Evolutionary conservation across 2,113 vertebrate genomes (phyloP), one percentile per base, ranked within the genome.

Genomic region (Poeciliopsis prolifica): DNA sequence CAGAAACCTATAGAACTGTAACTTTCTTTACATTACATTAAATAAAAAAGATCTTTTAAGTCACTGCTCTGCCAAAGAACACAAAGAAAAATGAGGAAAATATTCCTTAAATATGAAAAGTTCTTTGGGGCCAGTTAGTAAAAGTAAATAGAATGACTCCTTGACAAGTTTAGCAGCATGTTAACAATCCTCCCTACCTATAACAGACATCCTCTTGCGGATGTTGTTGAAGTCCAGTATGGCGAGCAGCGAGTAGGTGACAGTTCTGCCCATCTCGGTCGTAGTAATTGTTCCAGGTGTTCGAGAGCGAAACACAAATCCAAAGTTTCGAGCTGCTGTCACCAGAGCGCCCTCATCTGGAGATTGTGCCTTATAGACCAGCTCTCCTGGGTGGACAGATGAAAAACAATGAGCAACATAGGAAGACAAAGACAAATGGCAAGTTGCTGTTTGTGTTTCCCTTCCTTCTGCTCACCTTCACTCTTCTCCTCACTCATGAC

Each of bases 211-310:
- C 83, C 97, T 94, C 82, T 98, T 98, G 89, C 97, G 97, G 81
- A 97, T 92, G 75, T 98, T 96, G 90, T 97, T 98, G 92, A 98
- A 98, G 92, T 98, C 97, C 82, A 98, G 88, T 81, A 98, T 98
- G 87, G 96, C 95, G 60, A 98, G 93, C 37, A 98, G 94, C 3
- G 96, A 94, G 91, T 98, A 98, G 30, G 95, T 98, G 87, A 96
- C 84, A 0, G 94, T 86, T 1, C 66, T 88, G 1, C 97, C 97
- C 90, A 97, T 90, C 91, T 98, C 97, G 0, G 95, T 95, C 65
- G 96, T 95, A 0, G 95, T 97, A 89, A 98, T 93, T 0, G 97
- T 98, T 61, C 95, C 92, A 0, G 97, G 97, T 0, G 97, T 98
- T 29, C 97, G 96, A 3, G 95, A 95, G 9, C 95, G 96, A 88